Evolutionary conservation across 2,888 invertebrate species (phyloP).

Genomic region (Coenonympha arcania): DNA sequence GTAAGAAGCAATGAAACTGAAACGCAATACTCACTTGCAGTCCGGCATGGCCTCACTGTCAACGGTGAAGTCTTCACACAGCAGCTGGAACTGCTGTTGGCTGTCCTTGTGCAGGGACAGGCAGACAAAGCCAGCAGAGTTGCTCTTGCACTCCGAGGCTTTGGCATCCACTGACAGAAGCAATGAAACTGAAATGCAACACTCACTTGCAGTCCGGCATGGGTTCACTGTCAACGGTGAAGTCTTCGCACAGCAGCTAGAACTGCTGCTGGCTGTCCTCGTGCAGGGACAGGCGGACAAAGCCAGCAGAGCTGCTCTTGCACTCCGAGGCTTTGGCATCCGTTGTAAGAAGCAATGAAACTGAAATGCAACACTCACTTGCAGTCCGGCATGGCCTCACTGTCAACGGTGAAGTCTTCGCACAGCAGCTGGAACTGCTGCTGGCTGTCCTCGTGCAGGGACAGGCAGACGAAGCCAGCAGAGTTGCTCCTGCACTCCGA

Average conservation of each 20-base stretch:
- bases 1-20: constrained; percentile 37
- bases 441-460: constrained; percentile 37
- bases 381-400: constrained; percentile 32
- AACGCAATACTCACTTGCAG: no score
- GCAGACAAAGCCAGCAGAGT: constrained; percentile 44
- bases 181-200: no score
- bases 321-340: no score
- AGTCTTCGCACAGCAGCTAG: constrained; percentile 41
- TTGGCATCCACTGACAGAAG: constrained; percentile 38
- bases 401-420: constrained; percentile 36
- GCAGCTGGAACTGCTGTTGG: constrained; percentile 33
- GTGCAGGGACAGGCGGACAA: no score
- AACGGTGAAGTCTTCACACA: constrained; percentile 40
- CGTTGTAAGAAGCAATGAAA: no score
- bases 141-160: constrained; percentile 32
- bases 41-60: constrained; percentile 35
- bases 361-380: no score
- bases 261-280: constrained; percentile 35
- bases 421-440: constrained; percentile 39
- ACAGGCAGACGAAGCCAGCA: constrained; percentile 45
- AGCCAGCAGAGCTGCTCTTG: no score
- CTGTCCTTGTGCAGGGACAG: constrained; percentile 36
- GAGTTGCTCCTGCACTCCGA: constrained; percentile 30
- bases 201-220: constrained; percentile 33
- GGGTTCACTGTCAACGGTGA: constrained; percentile 35